phyloP scores from a whole-genome alignment of 2,113 vertebrate species.

The Syngnathoides biaculeatus region DNA sequence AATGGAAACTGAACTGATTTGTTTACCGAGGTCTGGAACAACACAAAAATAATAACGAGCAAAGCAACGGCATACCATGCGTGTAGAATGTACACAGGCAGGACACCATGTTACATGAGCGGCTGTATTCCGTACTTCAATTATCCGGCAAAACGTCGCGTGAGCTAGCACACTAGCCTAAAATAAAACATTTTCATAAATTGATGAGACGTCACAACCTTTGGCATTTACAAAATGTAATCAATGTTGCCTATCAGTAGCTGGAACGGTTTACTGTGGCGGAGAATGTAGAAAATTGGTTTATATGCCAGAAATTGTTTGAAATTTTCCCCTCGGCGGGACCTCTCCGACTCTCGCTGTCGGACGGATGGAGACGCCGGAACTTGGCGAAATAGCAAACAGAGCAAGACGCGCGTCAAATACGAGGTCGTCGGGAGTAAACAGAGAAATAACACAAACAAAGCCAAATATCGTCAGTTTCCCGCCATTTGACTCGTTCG shows the following conservation, averaged over 20 bases:
- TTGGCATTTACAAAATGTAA: no score
- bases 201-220: not conserved
- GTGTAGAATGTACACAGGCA: not conserved
- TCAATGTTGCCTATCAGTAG: no score
- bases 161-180: not conserved
- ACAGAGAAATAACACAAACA: slow-evolving; percentile 66
- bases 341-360: slow-evolving; percentile 48
- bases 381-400: slow-evolving; percentile 69
- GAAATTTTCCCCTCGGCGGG: slow-evolving; percentile 35
- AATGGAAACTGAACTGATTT: not conserved
- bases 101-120: not conserved
- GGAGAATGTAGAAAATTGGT: not conserved
- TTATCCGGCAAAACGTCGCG: no score
- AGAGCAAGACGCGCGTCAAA: slow-evolving; percentile 73
- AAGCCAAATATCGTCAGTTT: slow-evolving; percentile 61
- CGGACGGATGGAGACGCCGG: slow-evolving; percentile 56
- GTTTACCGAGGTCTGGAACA: not conserved
- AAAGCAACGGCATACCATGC: not conserved
- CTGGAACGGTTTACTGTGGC: no score
- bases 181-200: not conserved
- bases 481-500: slow-evolving; percentile 35
- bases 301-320: not conserved
- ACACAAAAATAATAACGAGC: not conserved
- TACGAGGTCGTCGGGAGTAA: slow-evolving; percentile 65
- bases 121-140: no score